Evolutionary conservation across 2,113 vertebrate species (phyloP).

Genomic region (Hippopotamus amphibius): DNA sequence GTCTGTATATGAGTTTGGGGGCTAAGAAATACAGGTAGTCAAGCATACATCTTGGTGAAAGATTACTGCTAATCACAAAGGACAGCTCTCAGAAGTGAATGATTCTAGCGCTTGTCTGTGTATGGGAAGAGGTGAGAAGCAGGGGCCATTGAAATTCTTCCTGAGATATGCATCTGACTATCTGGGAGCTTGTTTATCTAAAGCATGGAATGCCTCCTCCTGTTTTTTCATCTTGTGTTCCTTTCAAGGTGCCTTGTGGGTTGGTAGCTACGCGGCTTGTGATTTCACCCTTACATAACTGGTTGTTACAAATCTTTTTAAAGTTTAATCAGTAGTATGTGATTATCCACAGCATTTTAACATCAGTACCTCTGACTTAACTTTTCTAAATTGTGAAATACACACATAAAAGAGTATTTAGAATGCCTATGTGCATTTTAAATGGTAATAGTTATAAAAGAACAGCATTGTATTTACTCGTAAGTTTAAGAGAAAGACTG

Average conservation of each 20-base stretch:
- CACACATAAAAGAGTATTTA: background rate
- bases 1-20: background rate
- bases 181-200: background rate
- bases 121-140: background rate
- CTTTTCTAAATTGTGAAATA: conserved; percentile 38
- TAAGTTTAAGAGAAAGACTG: conserved; percentile 6
- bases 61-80: background rate
- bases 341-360: background rate
- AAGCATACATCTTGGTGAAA: background rate
- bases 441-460: background rate
- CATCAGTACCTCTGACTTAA: background rate
- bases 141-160: background rate
- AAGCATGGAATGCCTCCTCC: background rate
- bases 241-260: background rate
- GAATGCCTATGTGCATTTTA: background rate
- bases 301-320: background rate
- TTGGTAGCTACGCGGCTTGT: background rate
- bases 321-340: background rate
- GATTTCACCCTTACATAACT: background rate
- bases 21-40: background rate
- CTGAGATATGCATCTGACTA: background rate
- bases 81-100: background rate
- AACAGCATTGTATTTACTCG: background rate
- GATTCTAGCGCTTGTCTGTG: background rate
- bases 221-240: background rate